Base-by-base conservation (phyloP, 2,888 invertebrate species). In the Allolobophora icterica region DNA sequence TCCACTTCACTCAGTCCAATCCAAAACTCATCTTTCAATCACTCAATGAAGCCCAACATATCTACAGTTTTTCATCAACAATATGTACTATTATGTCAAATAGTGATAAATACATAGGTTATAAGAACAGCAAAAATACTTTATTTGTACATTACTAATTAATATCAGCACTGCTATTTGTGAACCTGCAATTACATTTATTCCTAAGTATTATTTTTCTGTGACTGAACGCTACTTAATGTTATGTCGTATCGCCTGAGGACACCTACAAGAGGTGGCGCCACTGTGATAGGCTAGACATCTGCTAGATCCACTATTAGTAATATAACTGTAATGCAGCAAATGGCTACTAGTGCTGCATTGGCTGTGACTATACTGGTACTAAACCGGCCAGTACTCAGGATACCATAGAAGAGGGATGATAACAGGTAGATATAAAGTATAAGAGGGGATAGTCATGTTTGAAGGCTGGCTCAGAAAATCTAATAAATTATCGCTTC, bases 391-490 rank as follows among this genome's bases (percentile, higher is more conserved):
- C 30, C 30, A 71, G n/a, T 71, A n/a, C 71, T 71, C 11, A 0
- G 30, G 71, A 71, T 71, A 71, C 5, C n/a, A 71, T 71, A n/a
- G 71, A 30, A n/a, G n/a, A 71, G 71, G 71, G 71, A n/a, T 71
- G 71, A 71, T 71, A 71, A n/a, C 71, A 71, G 71, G 71, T 71
- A n/a, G 71, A 71, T 71, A 71, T 52, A 52, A 52, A 21, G 52
- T 52, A 52, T 71, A n/a, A 71, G 71, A 71, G n/a, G 11, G 71
- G 71, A 71, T 71, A 71, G n/a, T n/a, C 71, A 71, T 71, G 71
- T n/a, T n/a, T 30, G 8, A 71, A 71, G 71, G n/a, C 52, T 17
- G 30, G 71, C 71, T 71, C 30, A 11, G n/a, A 71, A 71, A 71
- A 13, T n/a, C 71, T 71, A 71, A 71, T n/a, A 71, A 71, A 71